These are phyloP conservation scores for Andricus curvator DNA, from an alignment of 2,888 invertebrate genomes.

Conservation along the genomic window DNA sequence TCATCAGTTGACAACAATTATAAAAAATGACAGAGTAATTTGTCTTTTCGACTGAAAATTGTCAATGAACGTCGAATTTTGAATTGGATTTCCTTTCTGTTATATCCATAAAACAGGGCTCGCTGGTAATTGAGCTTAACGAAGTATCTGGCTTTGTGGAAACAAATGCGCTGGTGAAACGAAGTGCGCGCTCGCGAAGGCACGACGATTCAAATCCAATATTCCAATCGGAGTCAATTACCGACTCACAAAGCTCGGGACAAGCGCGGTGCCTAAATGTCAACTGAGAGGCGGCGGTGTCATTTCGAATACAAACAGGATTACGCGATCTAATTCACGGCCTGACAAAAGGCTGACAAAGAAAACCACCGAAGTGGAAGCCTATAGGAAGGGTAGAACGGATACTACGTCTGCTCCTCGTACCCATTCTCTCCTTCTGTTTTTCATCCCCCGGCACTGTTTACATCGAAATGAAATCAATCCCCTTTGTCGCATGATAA, in stretches of 20 bases:
- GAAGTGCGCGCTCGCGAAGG: slow-evolving; percentile 55
- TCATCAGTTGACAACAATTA: neutral
- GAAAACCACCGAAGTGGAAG: slow-evolving; percentile 66
- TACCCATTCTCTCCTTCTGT: slow-evolving; percentile 57
- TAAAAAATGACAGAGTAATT: slow-evolving; percentile 19
- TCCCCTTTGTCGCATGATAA: slow-evolving; percentile 12
- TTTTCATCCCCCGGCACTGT: slow-evolving; percentile 58
- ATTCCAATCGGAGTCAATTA: slow-evolving; percentile 78
- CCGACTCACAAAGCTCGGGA: slow-evolving; percentile 70
- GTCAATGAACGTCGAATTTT: slow-evolving; percentile 44
- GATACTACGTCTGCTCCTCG: slow-evolving; percentile 51
- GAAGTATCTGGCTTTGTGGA: slow-evolving; percentile 73
- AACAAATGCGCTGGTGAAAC: slow-evolving; percentile 72
- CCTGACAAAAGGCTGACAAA: slow-evolving; percentile 73
- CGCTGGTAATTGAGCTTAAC: slow-evolving; percentile 74
- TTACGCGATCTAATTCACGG: slow-evolving; percentile 76
- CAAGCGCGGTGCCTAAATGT: slow-evolving; percentile 71
- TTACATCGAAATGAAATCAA: slow-evolving; percentile 48
- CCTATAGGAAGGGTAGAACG: slow-evolving; percentile 53
- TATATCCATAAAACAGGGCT: slow-evolving; percentile 61
- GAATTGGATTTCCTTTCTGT: slow-evolving; percentile 46
- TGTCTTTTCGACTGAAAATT: slow-evolving; percentile 20
- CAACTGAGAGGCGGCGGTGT: slow-evolving; percentile 74
- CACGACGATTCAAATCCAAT: slow-evolving; percentile 74
- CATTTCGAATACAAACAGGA: slow-evolving; percentile 77